Percentiles rank a stretch among this genome's conserved stretches.
These are phyloP conservation scores for Addax nasomaculatus DNA, from an alignment of 2,113 vertebrate species.

Conservation along the genomic window DNA sequence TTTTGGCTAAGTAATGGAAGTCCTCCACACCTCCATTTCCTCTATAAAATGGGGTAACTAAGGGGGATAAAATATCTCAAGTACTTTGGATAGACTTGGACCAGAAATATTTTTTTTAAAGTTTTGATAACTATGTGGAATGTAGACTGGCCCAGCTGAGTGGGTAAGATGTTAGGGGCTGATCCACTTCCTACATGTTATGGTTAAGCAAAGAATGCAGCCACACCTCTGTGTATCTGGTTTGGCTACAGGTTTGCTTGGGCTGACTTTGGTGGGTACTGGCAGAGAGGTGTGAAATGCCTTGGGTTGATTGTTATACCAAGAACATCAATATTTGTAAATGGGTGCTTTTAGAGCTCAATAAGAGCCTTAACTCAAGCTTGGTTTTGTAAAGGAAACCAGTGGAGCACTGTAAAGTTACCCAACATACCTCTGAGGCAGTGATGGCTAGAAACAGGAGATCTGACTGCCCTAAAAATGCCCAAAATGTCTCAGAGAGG, in stretches of 20 bases:
- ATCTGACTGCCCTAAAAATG: neutral
- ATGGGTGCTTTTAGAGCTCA: conserved; percentile 21
- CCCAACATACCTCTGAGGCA: neutral
- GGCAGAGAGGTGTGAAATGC: conserved; percentile 44
- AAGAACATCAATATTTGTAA: conserved; percentile 37
- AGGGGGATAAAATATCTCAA: neutral
- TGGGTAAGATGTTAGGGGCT: neutral
- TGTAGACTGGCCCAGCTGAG: neutral
- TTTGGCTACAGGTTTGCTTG: neutral
- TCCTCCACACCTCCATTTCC: neutral
- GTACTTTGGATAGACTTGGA: neutral
- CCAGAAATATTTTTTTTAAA: neutral
- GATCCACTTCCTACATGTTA: accelerated
- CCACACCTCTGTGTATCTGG: neutral
- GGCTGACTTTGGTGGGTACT: conserved; percentile 6
- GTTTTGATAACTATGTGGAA: neutral
- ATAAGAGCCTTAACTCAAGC: neutral
- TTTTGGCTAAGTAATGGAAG: neutral
- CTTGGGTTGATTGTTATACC: neutral
- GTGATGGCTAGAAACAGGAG: neutral
- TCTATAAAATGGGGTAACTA: neutral
- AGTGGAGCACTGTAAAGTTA: neutral
- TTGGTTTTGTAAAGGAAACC: neutral
- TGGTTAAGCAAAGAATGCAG: neutral
- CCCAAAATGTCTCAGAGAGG: neutral